Percentiles rank a stretch among this genome's conserved stretches.
Evolutionary conservation across 2,797 vertebrate genomes (phyloP).

Genomic region (Cercopithecus neglectus): DNA sequence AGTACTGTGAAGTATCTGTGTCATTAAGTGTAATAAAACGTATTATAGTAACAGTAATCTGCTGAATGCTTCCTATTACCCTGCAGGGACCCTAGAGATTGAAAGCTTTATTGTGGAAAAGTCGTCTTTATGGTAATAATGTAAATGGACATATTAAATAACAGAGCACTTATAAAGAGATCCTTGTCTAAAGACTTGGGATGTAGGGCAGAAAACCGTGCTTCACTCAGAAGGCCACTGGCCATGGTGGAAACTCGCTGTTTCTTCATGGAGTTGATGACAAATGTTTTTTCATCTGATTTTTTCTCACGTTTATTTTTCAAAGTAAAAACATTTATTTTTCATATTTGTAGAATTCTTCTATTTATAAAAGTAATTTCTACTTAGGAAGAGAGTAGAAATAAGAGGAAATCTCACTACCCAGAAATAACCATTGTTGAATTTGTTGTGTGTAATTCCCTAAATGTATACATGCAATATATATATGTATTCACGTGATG

Average conservation of each 20-base stretch:
- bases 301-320: background rate
- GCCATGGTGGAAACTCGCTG: background rate
- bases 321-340: background rate
- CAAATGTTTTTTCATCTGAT: background rate
- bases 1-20: background rate
- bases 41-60: background rate
- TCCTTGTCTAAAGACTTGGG: background rate
- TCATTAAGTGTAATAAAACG: background rate
- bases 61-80: background rate
- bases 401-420: background rate
- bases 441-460: background rate
- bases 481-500: background rate
- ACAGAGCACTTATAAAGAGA: background rate
- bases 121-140: background rate
- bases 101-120: conserved; percentile 12
- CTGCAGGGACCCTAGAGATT: background rate
- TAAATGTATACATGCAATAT: background rate
- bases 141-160: background rate
- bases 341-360: background rate
- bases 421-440: background rate
- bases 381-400: background rate
- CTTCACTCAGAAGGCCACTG: background rate
- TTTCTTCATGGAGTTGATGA: background rate
- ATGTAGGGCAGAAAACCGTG: background rate
- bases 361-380: background rate